Evolutionary conservation across 2,113 vertebrate species (phyloP), one percentile per base, ranked within the genome.

Genomic region (Melospiza georgiana): DNA sequence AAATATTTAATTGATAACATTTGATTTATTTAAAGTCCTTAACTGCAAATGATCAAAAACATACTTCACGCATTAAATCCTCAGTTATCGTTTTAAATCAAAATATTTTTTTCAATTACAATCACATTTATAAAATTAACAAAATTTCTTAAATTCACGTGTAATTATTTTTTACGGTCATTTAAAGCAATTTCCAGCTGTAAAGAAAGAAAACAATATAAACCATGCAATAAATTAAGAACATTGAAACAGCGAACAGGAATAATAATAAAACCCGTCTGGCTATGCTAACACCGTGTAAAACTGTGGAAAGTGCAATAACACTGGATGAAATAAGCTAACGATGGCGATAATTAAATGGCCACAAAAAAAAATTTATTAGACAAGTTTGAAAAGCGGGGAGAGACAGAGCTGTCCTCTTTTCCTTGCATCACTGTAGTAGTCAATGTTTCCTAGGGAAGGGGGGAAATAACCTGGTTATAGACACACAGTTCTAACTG

Each of bases 221-320:
- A 98, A 98, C 98, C 98, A 98, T 98, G 98, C 98, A 98, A 99
- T 99, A 99, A 99, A 98, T 99, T 98, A 99, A 98, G 96, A 97
- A 98, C 98, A 98, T 98, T 97, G 98, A 97, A 93, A 97, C 98
- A 97, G 97, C 90, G 81, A 97, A 97, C 95, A 98, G 92, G 91
- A 96, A 97, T 95, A 96, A 96, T 96, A 97, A 97, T 92, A 96
- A 96, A 98, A 98, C 97, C 98, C 95, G 97, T 97, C 97, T 97
- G 98, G 92, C 98, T 98, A 98, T 93, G 91, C 97, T 98, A 98
- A 98, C 97, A 97, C 97, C 97, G 89, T 95, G 96, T 97, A 96
- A 97, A 98, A 96, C 96, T 95, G 97, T 97, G 96, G 97, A 98
- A 98, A 98, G 98, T 98, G 98, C 98, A 98, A 98, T 97, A 98